Percentiles rank a stretch among this genome's conserved stretches.
Conservation (phyloP, 2,113 vertebrate species). For the Barbus barbus region DNA sequence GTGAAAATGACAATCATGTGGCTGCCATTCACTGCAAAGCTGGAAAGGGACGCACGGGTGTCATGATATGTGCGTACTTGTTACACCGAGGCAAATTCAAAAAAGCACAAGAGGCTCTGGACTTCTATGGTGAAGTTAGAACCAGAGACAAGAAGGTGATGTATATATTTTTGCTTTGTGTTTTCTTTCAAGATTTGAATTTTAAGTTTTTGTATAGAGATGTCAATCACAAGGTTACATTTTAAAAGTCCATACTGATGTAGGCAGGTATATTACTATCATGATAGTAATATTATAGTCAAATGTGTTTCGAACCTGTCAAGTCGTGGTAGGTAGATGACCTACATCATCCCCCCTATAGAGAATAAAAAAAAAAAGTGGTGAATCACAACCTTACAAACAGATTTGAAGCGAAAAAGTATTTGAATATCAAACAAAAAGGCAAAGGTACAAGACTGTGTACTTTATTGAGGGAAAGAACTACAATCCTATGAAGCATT, state of each 20-base stretch:
- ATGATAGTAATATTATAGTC: background rate
- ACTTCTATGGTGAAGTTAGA: conserved; percentile 97
- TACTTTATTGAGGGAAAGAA: too few species aligned
- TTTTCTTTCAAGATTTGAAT: too few species aligned
- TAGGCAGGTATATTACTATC: background rate
- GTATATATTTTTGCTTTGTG: background rate
- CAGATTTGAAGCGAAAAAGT: background rate
- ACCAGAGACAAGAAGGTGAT: conserved; percentile 96
- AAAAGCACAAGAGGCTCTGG: conserved; percentile 94
- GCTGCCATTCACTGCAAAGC: conserved; percentile 99
- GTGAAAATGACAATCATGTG: conserved; percentile 95
- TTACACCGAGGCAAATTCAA: conserved; percentile 93
- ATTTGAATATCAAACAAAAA: background rate
- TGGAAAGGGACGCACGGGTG: conserved; percentile 95
- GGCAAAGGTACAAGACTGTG: background rate
- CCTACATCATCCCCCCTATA: background rate
- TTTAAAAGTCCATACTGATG: background rate
- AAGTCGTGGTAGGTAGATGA: background rate
- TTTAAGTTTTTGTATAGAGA: too few species aligned
- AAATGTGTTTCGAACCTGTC: background rate
- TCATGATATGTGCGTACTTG: conserved; percentile 98
- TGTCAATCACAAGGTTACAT: too few species aligned
- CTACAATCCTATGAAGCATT: too few species aligned
- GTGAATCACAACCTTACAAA: background rate
- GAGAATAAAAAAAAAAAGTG: too few species aligned